Percentiles rank a stretch among this genome's conserved stretches.
Conservation (phyloP, 2,113 vertebrate species). For the Onychorhynchus coronatus region DNA sequence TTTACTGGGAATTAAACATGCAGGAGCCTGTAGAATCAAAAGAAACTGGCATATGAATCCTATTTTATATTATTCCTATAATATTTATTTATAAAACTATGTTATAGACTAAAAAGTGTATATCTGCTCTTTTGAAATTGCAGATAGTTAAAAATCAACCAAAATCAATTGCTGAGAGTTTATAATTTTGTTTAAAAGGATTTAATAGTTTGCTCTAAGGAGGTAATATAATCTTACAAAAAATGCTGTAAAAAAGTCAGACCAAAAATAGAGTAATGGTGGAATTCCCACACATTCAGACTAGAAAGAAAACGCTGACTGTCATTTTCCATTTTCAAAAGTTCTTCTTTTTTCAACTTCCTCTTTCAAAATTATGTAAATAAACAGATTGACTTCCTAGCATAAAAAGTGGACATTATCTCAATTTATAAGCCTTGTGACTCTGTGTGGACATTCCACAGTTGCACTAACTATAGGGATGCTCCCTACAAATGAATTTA, state of each 20-base stretch:
- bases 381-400: not conserved
- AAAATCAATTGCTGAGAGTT: not conserved
- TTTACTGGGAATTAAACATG: not conserved
- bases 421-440: not conserved
- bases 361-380: not conserved
- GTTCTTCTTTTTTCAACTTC: not conserved
- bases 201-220: not conserved
- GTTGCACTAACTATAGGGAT: not conserved
- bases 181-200: not conserved
- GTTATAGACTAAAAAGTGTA: not conserved
- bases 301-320: not conserved
- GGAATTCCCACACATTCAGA: not conserved
- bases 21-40: not conserved
- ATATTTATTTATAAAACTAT: not conserved
- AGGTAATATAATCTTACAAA: not conserved
- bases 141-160: not conserved
- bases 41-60: not conserved
- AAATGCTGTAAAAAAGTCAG: not conserved
- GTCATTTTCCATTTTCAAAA: constrained; percentile 23
- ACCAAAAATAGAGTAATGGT: not conserved
- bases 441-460: not conserved
- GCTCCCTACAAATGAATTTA: not conserved
- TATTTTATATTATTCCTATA: not conserved
- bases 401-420: not conserved
- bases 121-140: not conserved